Evolutionary conservation across 2,888 invertebrate species (phyloP).

Genomic region (Macrophya alboannulata): DNA sequence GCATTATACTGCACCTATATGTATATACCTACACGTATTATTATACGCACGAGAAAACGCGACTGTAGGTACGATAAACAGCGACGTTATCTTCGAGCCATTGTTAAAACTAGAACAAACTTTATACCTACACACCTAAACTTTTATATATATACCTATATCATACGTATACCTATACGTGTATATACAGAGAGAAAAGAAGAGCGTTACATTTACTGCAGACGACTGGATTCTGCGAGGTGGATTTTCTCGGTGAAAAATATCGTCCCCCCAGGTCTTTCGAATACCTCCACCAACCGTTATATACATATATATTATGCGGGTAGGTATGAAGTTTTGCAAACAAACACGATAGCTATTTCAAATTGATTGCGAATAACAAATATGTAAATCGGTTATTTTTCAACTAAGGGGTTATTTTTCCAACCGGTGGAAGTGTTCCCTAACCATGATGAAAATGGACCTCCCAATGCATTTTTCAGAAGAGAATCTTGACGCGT

Average conservation of each 20-base stretch:
- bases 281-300: not conserved
- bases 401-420: constrained; percentile 11
- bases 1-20: not conserved
- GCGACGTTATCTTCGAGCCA: constrained; percentile 42
- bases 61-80: constrained; percentile 23
- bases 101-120: constrained; percentile 53
- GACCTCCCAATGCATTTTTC: constrained; percentile 16
- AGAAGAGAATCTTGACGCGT: constrained; percentile 14
- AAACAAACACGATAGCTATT: not conserved
- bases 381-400: constrained; percentile 31
- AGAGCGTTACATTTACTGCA: constrained; percentile 11
- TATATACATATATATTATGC: constrained; percentile 15
- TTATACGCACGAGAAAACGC: not conserved
- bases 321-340: not conserved
- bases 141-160: not conserved
- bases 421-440: constrained; percentile 10
- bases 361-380: constrained; percentile 4
- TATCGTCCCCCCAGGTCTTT: not conserved
- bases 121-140: not conserved
- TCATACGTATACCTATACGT: not conserved
- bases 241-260: not conserved
- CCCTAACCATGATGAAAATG: constrained; percentile 17
- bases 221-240: not conserved
- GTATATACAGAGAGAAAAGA: not conserved
- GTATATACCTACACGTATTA: not conserved